phyloP scores from a whole-genome alignment of 2,113 vertebrate genomes.

The Ptyas mucosa region DNA sequence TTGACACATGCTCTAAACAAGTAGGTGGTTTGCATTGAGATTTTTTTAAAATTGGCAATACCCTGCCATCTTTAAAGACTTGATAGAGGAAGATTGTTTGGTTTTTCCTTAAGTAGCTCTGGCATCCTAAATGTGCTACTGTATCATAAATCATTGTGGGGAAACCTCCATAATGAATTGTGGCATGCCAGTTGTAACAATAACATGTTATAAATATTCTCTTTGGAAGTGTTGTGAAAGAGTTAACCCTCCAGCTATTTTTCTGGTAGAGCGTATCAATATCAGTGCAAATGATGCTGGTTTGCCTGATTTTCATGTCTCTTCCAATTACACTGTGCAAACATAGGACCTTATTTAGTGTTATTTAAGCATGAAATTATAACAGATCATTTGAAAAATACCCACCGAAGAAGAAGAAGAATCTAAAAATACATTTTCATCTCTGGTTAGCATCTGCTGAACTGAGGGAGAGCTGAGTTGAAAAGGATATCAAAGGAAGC shows the following conservation, averaged over 20 bases:
- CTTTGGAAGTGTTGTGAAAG: conserved; percentile 38
- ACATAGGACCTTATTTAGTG: conserved; percentile 71
- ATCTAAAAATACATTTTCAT: conserved; percentile 73
- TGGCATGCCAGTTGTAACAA: background rate
- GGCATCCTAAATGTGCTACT: background rate
- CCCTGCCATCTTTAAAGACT: background rate
- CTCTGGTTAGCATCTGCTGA: conserved; percentile 63
- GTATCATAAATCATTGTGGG: background rate
- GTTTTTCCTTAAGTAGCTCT: background rate
- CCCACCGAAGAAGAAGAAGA: conserved; percentile 30
- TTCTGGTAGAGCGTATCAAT: conserved; percentile 45
- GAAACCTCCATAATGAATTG: background rate
- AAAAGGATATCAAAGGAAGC: conserved; percentile 28
- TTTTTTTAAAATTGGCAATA: conserved; percentile 31
- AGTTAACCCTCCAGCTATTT: conserved; percentile 44
- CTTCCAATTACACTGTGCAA: conserved; percentile 73
- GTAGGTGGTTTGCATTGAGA: background rate
- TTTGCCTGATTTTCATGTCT: conserved; percentile 65
- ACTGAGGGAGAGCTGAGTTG: conserved; percentile 53
- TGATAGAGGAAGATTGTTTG: background rate
- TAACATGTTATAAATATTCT: conserved; percentile 24
- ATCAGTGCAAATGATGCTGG: conserved; percentile 50
- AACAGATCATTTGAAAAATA: conserved; percentile 76
- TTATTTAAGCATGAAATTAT: conserved; percentile 80
- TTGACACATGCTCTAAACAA: background rate